phyloP scores from a whole-genome alignment of 2,888 invertebrate genomes.

The Drosophila fulvimacula region DNA sequence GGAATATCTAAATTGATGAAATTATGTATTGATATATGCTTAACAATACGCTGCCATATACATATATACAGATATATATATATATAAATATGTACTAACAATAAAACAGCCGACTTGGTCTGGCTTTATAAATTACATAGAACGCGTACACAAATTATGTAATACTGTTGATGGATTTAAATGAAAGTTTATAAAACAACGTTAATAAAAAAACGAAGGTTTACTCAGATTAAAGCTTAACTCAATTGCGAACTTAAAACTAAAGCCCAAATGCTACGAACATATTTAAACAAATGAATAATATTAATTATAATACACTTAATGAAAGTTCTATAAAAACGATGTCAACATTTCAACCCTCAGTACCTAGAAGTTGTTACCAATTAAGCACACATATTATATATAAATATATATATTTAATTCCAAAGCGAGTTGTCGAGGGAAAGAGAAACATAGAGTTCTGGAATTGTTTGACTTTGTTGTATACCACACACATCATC shows the following conservation, averaged over 20 bases:
- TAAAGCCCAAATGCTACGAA: conserved; percentile 43
- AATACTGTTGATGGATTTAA: conserved; percentile 72
- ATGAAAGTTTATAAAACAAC: conserved; percentile 77
- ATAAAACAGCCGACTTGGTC: conserved; percentile 63
- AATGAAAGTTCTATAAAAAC: conserved; percentile 33
- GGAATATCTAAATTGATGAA: conserved; percentile 36
- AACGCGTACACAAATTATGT: conserved; percentile 61
- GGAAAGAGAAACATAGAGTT: conserved; percentile 35
- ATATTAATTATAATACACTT: conserved; percentile 11
- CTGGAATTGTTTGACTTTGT: conserved; percentile 53
- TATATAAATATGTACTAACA: conserved; percentile 43
- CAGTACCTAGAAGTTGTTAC: conserved; percentile 78
- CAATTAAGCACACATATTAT: conserved; percentile 59
- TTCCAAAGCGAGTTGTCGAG: conserved; percentile 52
- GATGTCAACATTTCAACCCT: conserved; percentile 48
- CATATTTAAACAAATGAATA: conserved; percentile 25
- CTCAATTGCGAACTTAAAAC: conserved; percentile 47
- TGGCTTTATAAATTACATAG: conserved; percentile 43
- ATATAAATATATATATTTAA: conserved; percentile 38
- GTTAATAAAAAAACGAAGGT: conserved; percentile 52
- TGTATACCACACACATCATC: conserved; percentile 62
- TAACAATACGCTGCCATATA: conserved; percentile 75
- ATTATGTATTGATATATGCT: conserved; percentile 69
- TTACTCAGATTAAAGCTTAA: conserved; percentile 57
- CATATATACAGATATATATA: conserved; percentile 42